Evolutionary conservation across 2,113 vertebrate genomes (phyloP).

Genomic region (Actenoides lindsayi): DNA sequence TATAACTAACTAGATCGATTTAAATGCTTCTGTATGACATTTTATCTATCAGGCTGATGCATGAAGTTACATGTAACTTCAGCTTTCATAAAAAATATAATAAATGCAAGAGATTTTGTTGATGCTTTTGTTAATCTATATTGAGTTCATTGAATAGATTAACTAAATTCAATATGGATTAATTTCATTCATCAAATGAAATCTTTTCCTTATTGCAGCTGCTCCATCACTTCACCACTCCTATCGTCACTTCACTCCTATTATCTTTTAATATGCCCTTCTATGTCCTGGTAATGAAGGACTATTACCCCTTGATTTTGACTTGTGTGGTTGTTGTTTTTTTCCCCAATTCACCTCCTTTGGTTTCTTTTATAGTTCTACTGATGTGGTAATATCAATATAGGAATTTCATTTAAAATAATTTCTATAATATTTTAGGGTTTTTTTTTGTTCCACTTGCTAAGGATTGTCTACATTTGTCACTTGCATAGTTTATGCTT

Average conservation of each 20-base stretch:
- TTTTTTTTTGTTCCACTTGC: not conserved
- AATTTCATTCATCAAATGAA: not conserved
- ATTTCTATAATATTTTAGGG: not conserved
- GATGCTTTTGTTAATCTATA: not conserved
- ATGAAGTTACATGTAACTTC: not conserved
- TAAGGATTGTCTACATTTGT: not conserved
- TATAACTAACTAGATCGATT: not conserved
- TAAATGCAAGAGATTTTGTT: not conserved
- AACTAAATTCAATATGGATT: not conserved
- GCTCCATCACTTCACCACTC: not conserved
- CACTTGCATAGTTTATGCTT: not conserved
- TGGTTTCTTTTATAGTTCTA: not conserved
- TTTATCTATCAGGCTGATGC: not conserved
- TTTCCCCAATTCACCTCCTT: not conserved
- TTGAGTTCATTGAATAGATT: not conserved
- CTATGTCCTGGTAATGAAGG: not conserved
- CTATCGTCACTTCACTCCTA: not conserved
- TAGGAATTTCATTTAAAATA: not conserved
- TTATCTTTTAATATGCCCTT: not conserved
- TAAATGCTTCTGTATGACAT: not conserved
- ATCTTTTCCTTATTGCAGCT: not conserved
- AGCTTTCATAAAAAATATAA: not conserved
- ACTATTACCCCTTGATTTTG: not conserved
- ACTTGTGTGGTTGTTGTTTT: not conserved
- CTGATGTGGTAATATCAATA: not conserved